Evolutionary conservation across 2,113 vertebrate genomes (phyloP), one percentile per base, ranked within the genome.

Genomic region (Pedionomus torquatus): DNA sequence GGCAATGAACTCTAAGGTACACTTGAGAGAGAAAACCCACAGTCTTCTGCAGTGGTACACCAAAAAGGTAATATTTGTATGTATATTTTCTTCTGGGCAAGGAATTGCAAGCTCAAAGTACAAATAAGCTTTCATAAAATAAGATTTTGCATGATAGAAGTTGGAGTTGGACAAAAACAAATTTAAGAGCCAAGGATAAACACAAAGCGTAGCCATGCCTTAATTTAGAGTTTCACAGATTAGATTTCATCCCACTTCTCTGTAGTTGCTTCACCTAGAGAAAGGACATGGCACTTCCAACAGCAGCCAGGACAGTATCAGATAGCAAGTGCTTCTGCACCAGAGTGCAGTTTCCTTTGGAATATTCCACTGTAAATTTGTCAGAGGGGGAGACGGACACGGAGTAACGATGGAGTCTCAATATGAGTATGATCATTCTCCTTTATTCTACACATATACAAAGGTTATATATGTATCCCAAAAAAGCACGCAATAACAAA

Each of bases 211-310:
- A 66, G 72, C 46, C 89, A 90, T 87, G 20, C 30, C 86, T 94
- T 96, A 68, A 95, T 94, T 93, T 92, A 93, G 92, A 92, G 48
- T 55, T 92, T 90, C 83, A 35, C 46, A 51, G 55, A 78, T 96
- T 90, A 95, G 75, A 78, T 92, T 93, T 95, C 70, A 81, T 72
- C 75, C 70, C 49, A 71, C 57, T 91, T 58, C 60, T 8, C 2
- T 20, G 0, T 17, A 80, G 75, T 60, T 2, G 3, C 51, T 90
- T 37, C 85, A 90, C 76, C 88, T 88, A 74, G 51, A 66, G 68
- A 88, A 93, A 83, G 68, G 65, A 80, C 75, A 63, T 0, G 0
- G 54, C 3, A 2, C 87, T 66, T 81, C 57, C 51, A 95, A 12
- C 64, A 90, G 71, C 75, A 94, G 83, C 79, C 65, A 77, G 83